A percentile compares a stretch with the other conserved stretches of the same genome.
Conservation (phyloP, 2,888 invertebrate species). For the Abrostola triplasia region DNA sequence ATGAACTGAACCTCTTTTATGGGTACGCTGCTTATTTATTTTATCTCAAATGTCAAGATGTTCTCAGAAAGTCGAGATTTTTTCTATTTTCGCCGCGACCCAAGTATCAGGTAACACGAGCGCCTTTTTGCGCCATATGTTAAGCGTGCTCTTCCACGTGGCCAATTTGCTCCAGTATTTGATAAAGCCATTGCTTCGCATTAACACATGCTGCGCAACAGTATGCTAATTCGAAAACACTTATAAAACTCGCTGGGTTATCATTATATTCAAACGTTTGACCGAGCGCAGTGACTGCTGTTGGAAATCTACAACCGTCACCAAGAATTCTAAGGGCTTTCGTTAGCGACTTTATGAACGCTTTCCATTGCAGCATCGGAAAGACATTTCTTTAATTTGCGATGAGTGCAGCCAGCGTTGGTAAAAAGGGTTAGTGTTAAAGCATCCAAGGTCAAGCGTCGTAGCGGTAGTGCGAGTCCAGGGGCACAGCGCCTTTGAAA, state of each 20-base stretch:
- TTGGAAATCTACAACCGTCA: conserved; percentile 16
- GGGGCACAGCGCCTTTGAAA: conserved; percentile 58
- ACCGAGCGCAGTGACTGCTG: conserved; percentile 21
- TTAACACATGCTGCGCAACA: conserved; percentile 16
- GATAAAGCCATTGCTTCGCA: conserved; percentile 25
- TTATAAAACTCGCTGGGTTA: conserved; percentile 20
- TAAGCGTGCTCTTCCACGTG: conserved; percentile 31
- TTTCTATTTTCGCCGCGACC: conserved; percentile 23
- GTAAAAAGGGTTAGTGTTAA: conserved; percentile 28
- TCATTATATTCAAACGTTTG: conserved; percentile 26
- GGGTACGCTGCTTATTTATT: conserved; percentile 24
- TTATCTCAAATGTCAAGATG: conserved; percentile 42
- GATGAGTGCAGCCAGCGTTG: conserved; percentile 28
- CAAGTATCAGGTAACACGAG: conserved; percentile 53
- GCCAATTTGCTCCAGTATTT: conserved; percentile 28
- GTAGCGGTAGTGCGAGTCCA: conserved; percentile 39
- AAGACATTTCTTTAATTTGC: conserved; percentile 31
- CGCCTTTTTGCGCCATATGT: conserved; percentile 50
- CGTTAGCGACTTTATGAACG: conserved; percentile 16
- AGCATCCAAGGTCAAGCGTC: conserved; percentile 54
- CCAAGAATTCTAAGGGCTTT: conserved; percentile 10
- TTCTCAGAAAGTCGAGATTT: conserved; percentile 22
- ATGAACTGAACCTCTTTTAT: conserved; percentile 18
- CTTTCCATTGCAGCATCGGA: conserved; percentile 52
- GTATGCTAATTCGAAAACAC: conserved; percentile 17